Base-by-base conservation (phyloP, 2,113 vertebrate species). In the Nothocercus nigrocapillus region DNA sequence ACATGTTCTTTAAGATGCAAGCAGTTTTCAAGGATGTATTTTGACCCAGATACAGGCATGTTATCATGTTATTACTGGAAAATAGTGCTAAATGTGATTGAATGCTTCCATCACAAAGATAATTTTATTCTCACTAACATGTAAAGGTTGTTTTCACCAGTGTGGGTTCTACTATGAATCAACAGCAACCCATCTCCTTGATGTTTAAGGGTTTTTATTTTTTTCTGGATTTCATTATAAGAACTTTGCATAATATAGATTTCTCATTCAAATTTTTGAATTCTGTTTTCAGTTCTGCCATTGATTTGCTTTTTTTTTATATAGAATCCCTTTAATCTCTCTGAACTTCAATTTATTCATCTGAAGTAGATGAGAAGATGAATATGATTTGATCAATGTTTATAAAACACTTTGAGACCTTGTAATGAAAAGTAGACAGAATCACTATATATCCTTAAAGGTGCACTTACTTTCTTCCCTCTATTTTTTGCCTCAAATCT, bases 61-160 rank as follows among this genome's bases (percentile, higher is more conserved):
- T 63, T 90, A 78, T 92, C 64, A 75, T 59, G 28, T 63, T 90
- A 81, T 92, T 96, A 73, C 63, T 85, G 72, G 49, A 88, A 82
- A 87, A 85, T 17, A 69, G 78, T 73, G 47, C 13, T 63, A 94
- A 91, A 70, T 89, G 9, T 85, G 40, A 81, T 93, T 86, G 47
- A 94, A 95, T 88, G 54, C 42, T 88, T 93, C 36, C 24, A 24
- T 82, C 28, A 66, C 27, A 62, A 88, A 59, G 49, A 86, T 15
- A 81, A 59, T 70, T 86, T 86, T 67, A 12, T 70, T 95, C 85
- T 54, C 40, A 25, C 18, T 80, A 49, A 16, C 47, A 67, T 28
- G 9, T 45, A 77, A 88, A 83, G 69, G 49, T 24, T 80, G 28
- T 85, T 84, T 68, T 90, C 74, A 80, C n/a, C 56, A 79, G 56